These are phyloP conservation scores for Clarias gariepinus DNA, from an alignment of 2,113 vertebrate genomes.

Conservation along the genomic window DNA sequence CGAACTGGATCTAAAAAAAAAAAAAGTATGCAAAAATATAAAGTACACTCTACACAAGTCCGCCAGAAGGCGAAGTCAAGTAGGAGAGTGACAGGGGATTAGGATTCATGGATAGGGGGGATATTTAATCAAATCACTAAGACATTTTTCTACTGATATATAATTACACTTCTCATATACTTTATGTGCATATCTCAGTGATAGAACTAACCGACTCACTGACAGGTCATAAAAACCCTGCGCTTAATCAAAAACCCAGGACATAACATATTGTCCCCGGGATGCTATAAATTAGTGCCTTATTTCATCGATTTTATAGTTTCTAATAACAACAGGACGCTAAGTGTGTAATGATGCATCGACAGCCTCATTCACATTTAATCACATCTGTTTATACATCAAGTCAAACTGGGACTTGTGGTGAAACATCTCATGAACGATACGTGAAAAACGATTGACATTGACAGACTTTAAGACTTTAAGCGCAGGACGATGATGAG, in stretches of 20 bases:
- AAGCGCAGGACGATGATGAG: no score
- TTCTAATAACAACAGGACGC: neutral
- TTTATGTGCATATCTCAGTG: neutral
- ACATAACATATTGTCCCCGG: neutral
- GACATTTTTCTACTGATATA: neutral
- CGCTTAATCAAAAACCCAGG: neutral
- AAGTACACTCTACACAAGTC: conserved; percentile 44
- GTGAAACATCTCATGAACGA: no score
- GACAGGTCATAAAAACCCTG: neutral
- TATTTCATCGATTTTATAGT: neutral
- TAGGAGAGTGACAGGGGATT: neutral
- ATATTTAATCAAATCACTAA: neutral
- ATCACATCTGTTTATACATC: neutral
- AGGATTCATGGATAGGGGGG: neutral
- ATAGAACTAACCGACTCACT: neutral
- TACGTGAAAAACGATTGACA: no score
- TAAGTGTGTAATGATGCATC: neutral
- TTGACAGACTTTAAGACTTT: no score
- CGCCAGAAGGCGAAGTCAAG: neutral
- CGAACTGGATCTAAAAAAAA: conserved; percentile 41
- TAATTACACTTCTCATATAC: neutral
- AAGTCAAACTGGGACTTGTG: neutral
- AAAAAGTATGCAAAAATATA: neutral
- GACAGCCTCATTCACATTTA: neutral
- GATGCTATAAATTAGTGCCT: neutral